Evolutionary conservation across 2,797 vertebrate genomes (phyloP).

Genomic region (Bradypodion ventrale): DNA sequence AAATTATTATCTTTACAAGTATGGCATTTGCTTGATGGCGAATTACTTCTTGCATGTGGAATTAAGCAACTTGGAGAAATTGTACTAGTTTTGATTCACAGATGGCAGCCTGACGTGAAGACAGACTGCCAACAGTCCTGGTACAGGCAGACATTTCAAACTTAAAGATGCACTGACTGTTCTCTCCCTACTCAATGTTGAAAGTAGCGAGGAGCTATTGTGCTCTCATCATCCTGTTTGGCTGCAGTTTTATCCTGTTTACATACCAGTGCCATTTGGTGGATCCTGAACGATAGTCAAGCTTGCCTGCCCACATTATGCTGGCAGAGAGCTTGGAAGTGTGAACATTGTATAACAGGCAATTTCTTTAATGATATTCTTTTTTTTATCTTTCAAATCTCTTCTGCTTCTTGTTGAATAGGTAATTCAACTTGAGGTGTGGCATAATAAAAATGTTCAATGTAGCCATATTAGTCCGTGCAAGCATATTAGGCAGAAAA

Average conservation of each 20-base stretch:
- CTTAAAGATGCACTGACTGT: background rate
- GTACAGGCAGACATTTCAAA: background rate
- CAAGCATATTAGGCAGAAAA: too few species aligned
- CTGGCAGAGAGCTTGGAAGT: conserved; percentile 29
- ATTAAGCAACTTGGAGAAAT: background rate
- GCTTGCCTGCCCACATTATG: conserved; percentile 21
- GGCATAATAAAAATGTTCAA: background rate
- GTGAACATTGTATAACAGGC: conserved; percentile 11
- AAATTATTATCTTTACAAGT: background rate
- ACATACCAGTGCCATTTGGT: background rate
- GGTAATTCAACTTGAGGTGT: conserved; percentile 1
- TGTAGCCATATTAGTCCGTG: too few species aligned
- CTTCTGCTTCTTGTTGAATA: background rate
- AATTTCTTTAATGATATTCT: conserved; percentile 1
- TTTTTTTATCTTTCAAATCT: background rate
- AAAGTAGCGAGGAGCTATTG: conserved; percentile 19
- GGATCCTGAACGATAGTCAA: background rate
- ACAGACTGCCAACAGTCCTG: background rate
- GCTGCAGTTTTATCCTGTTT: conserved; percentile 6
- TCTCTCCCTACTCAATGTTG: conserved; percentile 4
- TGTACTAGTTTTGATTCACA: background rate
- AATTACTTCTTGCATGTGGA: background rate
- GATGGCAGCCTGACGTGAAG: background rate
- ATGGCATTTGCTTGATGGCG: background rate
- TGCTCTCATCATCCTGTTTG: background rate